Conservation (phyloP, 1,140 invertebrate genomes). For the Lysiphlebus fabarum region DNA sequence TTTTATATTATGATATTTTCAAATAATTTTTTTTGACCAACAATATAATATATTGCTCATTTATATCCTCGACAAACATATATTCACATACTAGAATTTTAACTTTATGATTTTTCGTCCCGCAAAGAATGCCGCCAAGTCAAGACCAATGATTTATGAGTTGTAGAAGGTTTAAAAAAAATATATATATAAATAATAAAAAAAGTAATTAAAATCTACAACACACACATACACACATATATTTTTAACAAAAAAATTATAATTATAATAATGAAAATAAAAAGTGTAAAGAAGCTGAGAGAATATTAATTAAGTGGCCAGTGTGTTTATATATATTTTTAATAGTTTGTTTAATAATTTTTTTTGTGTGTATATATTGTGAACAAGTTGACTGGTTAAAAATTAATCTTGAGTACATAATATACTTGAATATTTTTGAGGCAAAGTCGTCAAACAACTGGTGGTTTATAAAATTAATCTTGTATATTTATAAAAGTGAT, state of each 20-base stretch:
- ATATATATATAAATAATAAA: conserved; percentile 27
- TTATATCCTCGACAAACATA: too few species aligned
- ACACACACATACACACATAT: background rate
- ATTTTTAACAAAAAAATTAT: too few species aligned
- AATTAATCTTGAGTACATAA: background rate
- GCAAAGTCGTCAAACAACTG: conserved; percentile 5
- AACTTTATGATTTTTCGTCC: conserved; percentile 42
- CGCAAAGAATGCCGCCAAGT: conserved; percentile 30
- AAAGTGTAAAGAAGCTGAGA: conserved; percentile 1
- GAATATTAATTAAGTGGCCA: conserved; percentile 45
- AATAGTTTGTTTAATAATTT: conserved; percentile 26
- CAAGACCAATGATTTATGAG: conserved; percentile 49
- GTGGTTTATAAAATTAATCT: too few species aligned
- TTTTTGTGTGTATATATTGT: background rate
- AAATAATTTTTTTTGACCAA: conserved; percentile 3
- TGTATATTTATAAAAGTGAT: too few species aligned
- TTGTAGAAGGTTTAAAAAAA: conserved; percentile 16
- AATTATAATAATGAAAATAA: conserved; percentile 33
- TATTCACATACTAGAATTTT: conserved; percentile 26
- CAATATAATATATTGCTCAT: too few species aligned
- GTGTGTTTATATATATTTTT: conserved; percentile 26
- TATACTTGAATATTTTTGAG: background rate
- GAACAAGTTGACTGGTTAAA: background rate
- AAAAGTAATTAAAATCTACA: conserved; percentile 52
- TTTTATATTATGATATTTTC: too few species aligned